Percentiles rank a stretch among this genome's conserved stretches.
Conservation (phyloP, 2,888 invertebrate species). For the Leptodirus hochenwartii region DNA sequence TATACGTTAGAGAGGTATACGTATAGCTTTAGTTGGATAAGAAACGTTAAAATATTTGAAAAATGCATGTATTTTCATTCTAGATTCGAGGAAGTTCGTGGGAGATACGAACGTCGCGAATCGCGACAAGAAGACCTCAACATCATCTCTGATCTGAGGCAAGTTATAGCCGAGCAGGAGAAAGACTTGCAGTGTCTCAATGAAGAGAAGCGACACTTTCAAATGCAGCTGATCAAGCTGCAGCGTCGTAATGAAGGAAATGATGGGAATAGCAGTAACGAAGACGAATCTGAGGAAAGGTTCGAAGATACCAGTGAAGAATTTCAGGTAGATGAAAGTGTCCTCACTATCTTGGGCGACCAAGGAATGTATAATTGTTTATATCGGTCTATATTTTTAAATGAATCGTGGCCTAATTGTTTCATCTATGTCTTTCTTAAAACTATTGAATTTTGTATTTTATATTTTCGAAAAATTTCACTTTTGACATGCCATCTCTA, state of each 20-base stretch:
- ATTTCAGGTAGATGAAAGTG: too few species aligned
- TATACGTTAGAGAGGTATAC: too few species aligned
- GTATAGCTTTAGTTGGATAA: too few species aligned
- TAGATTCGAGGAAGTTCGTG: conserved; percentile 38
- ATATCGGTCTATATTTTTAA: too few species aligned
- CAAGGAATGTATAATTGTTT: too few species aligned
- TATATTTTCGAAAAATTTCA: too few species aligned
- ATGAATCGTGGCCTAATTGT: too few species aligned
- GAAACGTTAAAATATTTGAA: conserved; percentile 4
- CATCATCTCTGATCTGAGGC: conserved; percentile 33
- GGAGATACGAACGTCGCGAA: conserved; percentile 35
- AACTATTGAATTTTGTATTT: too few species aligned
- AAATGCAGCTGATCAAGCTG: conserved; percentile 29
- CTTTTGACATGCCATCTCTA: too few species aligned
- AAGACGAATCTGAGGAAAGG: conserved; percentile 5
- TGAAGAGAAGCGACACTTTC: conserved; percentile 37
- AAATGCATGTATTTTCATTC: neutral
- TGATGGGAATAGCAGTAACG: conserved; percentile 7
- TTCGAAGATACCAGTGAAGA: conserved; percentile 9
- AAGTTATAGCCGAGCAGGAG: conserved; percentile 37
- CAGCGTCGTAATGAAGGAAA: conserved; percentile 11
- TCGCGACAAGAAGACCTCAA: conserved; percentile 36
- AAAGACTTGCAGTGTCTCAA: conserved; percentile 35
- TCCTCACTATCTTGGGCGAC: too few species aligned
- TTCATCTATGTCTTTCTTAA: too few species aligned